These are phyloP conservation scores for Tragelaphus oryx DNA, from an alignment of 2,797 vertebrate genomes.

Conservation along the genomic window DNA sequence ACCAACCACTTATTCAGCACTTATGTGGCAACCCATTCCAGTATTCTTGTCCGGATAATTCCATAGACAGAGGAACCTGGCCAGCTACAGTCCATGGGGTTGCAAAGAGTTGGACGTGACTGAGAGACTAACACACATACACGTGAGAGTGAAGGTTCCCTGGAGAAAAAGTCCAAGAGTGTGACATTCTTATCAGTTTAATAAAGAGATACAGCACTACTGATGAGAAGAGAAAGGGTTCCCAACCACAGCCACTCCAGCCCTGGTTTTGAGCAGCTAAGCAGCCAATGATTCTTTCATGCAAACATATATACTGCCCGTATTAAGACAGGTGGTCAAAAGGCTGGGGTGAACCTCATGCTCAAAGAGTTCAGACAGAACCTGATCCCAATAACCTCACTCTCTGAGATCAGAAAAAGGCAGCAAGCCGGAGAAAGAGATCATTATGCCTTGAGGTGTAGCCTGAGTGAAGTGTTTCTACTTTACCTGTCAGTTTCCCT, in stretches of 20 bases:
- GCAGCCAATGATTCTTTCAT: background rate
- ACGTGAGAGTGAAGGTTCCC: background rate
- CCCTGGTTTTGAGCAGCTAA: background rate
- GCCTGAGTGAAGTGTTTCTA: background rate
- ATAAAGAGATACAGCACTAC: background rate
- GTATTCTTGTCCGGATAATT: background rate
- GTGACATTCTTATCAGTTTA: background rate
- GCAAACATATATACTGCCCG: background rate
- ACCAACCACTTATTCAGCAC: background rate
- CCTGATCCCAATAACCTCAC: background rate
- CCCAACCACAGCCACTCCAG: background rate
- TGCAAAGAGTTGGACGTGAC: background rate
- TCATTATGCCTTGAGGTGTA: background rate
- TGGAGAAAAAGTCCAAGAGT: background rate
- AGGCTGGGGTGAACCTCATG: background rate
- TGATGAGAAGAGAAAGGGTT: background rate
- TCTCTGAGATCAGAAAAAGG: background rate
- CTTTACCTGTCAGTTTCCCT: slow-evolving; percentile 79
- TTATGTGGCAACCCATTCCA: background rate
- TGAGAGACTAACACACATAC: background rate
- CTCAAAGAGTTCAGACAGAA: background rate
- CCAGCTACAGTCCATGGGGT: background rate
- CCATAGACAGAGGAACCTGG: background rate
- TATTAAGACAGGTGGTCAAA: background rate
- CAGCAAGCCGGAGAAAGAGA: background rate